Evolutionary conservation across 1,140 invertebrate species (phyloP), one percentile per base, ranked within the genome.

Genomic region (Hylyphantes graminicola): DNA sequence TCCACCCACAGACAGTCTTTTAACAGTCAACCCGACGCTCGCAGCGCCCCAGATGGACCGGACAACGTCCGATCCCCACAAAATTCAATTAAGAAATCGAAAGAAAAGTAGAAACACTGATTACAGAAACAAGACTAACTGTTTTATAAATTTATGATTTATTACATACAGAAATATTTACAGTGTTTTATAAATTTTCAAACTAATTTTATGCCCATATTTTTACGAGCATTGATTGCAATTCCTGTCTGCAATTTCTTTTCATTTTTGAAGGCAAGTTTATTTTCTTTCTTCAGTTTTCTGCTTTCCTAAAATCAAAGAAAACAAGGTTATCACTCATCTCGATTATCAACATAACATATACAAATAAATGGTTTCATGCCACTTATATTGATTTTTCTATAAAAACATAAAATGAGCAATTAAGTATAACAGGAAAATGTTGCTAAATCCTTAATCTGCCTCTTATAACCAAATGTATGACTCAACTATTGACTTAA

Each of bases 251-350:
- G 64, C 11, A 35, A 48, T 70, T 80, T 80, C 65, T 80, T 80
- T 59, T 70, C 77, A 35, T 80, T 8, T 35, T 80, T 80, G 17
- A 80, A 80, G 35, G 65, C 65, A 17, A 80, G 19, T 55, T 80
- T 80, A 68, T 68, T 80, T 70, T 80, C 77, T 50, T 80, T 80
- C 7, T 80, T 80, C 21, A 80, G n/a, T 6, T 6, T 80, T 57
- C 77, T 68, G 10, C 51, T 70, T 50, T 80, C 77, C 77, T 80
- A 21, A 48, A 70, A 76, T 13, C 10, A 35, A 55, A 57, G 70
- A 35, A 35, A 35, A 35, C 35, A 35, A 35, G 35, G 35, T 35
- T 35, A 35, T 35, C 35, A 1, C 35, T 35, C 35, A 35, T 35
- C 5, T 35, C 35, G 5, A 35, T 1, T 35, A 35, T 35, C 35